Percentiles rank a stretch among this genome's conserved stretches.
phyloP scores from a whole-genome alignment of 2,888 invertebrate species.

The Macropis europaea region DNA sequence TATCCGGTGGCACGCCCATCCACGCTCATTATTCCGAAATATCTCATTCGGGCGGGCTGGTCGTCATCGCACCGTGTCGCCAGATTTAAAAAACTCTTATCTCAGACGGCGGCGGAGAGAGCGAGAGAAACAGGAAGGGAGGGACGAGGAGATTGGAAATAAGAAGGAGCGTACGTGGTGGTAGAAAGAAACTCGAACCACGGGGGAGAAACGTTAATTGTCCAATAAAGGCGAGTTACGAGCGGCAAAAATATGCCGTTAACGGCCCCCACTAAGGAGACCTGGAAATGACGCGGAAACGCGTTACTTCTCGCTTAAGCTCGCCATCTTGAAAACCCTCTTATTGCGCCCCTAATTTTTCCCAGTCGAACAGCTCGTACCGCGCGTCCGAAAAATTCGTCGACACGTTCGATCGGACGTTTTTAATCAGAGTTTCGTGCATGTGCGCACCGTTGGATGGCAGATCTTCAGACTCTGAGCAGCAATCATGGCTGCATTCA shows the following conservation, averaged over 20 bases:
- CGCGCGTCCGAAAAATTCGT: no score
- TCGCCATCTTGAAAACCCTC: constrained; percentile 15
- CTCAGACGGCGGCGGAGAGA: constrained; percentile 59
- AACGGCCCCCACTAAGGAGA: constrained; percentile 67
- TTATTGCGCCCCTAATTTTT: constrained; percentile 15
- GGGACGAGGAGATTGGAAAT: constrained; percentile 35
- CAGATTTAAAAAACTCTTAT: constrained; percentile 73
- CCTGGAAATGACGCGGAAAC: constrained; percentile 73
- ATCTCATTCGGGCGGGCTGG: constrained; percentile 73
- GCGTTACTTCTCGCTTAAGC: constrained; percentile 65
- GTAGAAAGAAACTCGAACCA: constrained; percentile 38
- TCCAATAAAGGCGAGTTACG: constrained; percentile 78
- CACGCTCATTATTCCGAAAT: constrained; percentile 79
- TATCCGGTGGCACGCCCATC: constrained; percentile 78
- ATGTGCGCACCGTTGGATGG: no score
- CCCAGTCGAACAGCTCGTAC: not conserved
- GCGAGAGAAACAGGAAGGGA: not conserved
- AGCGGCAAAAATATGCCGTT: constrained; percentile 70
- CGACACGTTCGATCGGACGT: no score
- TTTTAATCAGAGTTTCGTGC: no score
- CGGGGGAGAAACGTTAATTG: constrained; percentile 75
- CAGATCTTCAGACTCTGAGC: not conserved
- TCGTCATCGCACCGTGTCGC: constrained; percentile 66
- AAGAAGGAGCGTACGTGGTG: constrained; percentile 28
- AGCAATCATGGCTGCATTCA: constrained; percentile 52